These are phyloP conservation scores for Scaptomyza pallida DNA, from an alignment of 1,140 invertebrate species.

Conservation along the genomic window DNA sequence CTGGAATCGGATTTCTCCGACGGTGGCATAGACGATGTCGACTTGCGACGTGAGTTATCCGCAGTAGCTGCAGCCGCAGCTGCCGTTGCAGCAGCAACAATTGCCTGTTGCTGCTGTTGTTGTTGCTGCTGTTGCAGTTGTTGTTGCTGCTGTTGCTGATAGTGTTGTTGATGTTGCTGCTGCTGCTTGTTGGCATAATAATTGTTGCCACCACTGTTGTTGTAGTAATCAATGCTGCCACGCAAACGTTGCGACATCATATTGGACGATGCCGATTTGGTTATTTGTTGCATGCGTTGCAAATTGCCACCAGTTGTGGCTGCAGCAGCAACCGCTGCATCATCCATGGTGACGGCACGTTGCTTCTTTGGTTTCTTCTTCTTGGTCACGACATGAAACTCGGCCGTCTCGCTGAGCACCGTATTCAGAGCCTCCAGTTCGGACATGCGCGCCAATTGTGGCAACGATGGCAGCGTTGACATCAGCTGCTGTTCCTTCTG, in stretches of 20 bases:
- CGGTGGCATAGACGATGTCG: constrained; percentile 87
- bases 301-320: constrained; percentile 61
- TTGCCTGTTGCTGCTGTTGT: constrained; percentile 32
- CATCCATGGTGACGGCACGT: constrained; percentile 84
- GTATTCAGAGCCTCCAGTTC: constrained; percentile 70
- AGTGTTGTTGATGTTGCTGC: constrained; percentile 31
- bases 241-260: constrained; percentile 65
- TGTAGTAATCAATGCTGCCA: constrained; percentile 44
- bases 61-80: constrained; percentile 8
- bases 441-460: constrained; percentile 60
- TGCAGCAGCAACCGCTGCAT: constrained; percentile 62
- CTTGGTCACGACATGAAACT: constrained; percentile 89
- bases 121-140: constrained; percentile 46
- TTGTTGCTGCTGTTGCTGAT: constrained; percentile 37
- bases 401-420: constrained; percentile 84
- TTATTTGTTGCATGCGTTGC: constrained; percentile 71
- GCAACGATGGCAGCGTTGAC: constrained; percentile 36
- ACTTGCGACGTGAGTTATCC: constrained; percentile 85
- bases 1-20: constrained; percentile 89
- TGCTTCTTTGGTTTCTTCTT: constrained; percentile 89
- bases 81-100: neutral
- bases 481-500: constrained; percentile 2
- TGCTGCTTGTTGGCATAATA: constrained; percentile 35
- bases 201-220: constrained; percentile 28
- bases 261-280: constrained; percentile 64